Evolutionary conservation across 2,113 vertebrate species (phyloP).

Genomic region (Vanacampus margaritifer): DNA sequence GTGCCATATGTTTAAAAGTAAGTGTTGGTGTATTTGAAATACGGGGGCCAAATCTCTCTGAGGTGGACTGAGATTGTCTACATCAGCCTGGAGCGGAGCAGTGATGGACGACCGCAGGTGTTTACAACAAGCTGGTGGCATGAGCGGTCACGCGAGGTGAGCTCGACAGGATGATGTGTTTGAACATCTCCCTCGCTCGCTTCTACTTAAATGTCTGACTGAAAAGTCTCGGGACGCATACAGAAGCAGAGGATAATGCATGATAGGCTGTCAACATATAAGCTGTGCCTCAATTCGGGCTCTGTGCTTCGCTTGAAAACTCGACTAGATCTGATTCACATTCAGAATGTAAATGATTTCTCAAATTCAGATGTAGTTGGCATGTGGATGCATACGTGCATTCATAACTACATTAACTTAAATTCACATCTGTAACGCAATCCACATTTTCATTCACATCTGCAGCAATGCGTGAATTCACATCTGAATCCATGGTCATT

Average conservation of each 20-base stretch:
- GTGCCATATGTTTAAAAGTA: constrained; percentile 2
- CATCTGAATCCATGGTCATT: too few species aligned
- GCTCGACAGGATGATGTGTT: neutral
- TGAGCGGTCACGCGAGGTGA: neutral
- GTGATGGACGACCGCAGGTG: constrained; percentile 25
- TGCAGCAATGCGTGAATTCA: neutral
- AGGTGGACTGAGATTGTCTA: constrained; percentile 1
- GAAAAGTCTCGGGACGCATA: neutral
- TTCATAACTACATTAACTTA: neutral
- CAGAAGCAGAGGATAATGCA: neutral
- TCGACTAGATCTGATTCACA: too few species aligned
- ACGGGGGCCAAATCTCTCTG: constrained; percentile 3
- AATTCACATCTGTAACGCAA: neutral
- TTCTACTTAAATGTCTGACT: neutral
- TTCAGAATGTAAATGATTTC: too few species aligned
- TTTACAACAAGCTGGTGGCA: constrained; percentile 17
- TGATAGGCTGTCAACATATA: neutral
- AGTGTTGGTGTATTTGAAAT: neutral
- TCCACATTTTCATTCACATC: too few species aligned
- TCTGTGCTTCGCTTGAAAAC: neutral
- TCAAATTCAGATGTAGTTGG: too few species aligned
- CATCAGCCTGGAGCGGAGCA: constrained; percentile 1
- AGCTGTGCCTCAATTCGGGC: neutral
- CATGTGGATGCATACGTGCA: neutral
- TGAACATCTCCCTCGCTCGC: neutral